Evolutionary conservation across 2,113 vertebrate species (phyloP).

Genomic region (Isichthys henryi): DNA sequence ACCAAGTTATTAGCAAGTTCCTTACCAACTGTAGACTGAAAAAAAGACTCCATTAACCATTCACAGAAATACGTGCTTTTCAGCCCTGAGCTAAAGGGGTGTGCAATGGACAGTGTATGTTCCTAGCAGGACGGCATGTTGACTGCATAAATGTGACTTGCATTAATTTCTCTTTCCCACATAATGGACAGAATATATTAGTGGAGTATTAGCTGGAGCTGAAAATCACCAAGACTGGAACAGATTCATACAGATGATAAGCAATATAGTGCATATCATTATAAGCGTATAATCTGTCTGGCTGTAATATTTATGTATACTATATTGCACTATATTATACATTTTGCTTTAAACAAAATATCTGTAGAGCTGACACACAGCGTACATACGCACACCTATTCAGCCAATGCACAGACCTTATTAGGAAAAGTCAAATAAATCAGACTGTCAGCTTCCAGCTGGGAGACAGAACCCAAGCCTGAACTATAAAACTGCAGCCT

Average conservation of each 20-base stretch:
- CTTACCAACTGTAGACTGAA: background rate
- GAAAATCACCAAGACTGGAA: background rate
- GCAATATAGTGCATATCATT: background rate
- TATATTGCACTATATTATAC: background rate
- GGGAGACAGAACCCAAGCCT: background rate
- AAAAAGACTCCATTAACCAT: background rate
- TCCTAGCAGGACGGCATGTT: background rate
- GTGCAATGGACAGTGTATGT: background rate
- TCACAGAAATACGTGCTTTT: background rate
- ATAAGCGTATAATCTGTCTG: background rate
- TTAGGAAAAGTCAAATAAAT: background rate
- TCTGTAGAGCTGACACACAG: background rate
- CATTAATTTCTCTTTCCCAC: background rate
- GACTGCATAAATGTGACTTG: background rate
- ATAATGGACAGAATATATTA: background rate
- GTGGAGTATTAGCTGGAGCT: background rate
- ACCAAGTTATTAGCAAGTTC: background rate
- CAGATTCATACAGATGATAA: background rate
- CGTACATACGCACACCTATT: background rate
- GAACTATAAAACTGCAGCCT: background rate
- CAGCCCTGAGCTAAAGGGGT: background rate
- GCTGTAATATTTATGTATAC: background rate
- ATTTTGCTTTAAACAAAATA: background rate
- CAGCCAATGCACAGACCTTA: background rate
- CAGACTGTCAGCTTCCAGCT: background rate